Base-by-base conservation (phyloP, 2,113 vertebrate species). In the Myotis brandtii region DNA sequence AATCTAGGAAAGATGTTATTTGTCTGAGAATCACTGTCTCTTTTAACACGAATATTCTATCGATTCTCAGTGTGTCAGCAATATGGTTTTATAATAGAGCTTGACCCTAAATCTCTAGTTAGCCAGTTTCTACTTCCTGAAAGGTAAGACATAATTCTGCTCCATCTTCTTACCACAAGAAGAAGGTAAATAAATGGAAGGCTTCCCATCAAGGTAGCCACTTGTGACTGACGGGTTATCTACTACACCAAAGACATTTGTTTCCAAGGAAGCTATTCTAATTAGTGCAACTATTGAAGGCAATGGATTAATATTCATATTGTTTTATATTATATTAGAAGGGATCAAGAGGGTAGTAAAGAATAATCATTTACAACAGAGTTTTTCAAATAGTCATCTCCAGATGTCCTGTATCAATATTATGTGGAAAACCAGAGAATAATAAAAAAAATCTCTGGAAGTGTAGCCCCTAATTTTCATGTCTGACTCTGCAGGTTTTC, bases 391-490 rank as follows among this genome's bases (percentile, higher is more conserved):
- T 17, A 43, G 80, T 87, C 69, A 66, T 20, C 37, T 85, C 77
- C 14, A 50, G 48, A 32, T 1, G 10, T n/a, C 9, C 40, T 75
- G 27, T 1, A 27, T 69, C 43, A 27, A 23, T 72, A 43, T 66
- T n/a, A 43, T 3, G 4, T 13, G 40, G 48, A 9, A 77, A 72
- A 85, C 14, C n/a, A 20, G 40, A 94, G 25, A 21, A 23, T 52
- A 81, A 89, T 91, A 23, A 89, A 56, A 10, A 34, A 27, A 14
- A 59, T 20, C 10, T 75, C 12, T 52, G 32, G 3, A 21, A 48
- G 11, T 9, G n/a, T 9, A 37, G 2, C 1, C 3, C 0, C 3
- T 80, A 27, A 56, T 32, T 2, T 46, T 85, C 25, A 6, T 3
- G 6, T 64, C 21, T 27, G 62, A 79, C 8, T 64, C 40, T 23